Conservation (phyloP, 2,113 vertebrate species). For the Mirounga angustirostris region DNA sequence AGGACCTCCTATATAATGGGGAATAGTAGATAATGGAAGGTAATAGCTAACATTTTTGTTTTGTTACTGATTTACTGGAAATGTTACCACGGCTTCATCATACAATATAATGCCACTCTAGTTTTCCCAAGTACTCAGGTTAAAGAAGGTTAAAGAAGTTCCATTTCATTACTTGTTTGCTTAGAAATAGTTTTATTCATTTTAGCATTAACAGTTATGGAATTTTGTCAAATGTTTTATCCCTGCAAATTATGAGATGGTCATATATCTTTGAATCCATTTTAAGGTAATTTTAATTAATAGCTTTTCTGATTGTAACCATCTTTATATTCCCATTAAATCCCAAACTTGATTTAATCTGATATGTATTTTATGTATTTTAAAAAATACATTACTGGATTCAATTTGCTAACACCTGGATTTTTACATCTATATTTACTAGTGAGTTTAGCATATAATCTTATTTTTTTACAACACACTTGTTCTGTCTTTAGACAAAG, state of each 20-base stretch:
- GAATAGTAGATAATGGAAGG: too few species aligned
- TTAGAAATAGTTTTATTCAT: not conserved
- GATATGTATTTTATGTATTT: not conserved
- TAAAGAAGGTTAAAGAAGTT: not conserved
- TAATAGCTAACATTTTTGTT: not conserved
- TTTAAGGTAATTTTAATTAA: not conserved
- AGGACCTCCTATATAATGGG: not conserved
- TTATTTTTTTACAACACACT: not conserved
- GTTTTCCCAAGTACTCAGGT: not conserved
- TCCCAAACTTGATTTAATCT: not conserved
- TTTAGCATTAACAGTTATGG: not conserved
- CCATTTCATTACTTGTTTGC: not conserved
- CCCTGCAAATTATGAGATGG: not conserved
- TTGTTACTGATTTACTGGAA: slow-evolving; percentile 20
- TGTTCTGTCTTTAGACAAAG: not conserved
- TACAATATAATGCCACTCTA: not conserved
- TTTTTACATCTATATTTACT: not conserved
- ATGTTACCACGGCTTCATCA: not conserved
- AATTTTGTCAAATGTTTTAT: slow-evolving; percentile 4
- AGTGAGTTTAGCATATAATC: not conserved
- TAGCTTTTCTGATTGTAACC: not conserved
- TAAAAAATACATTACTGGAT: not conserved
- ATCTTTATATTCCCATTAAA: not conserved
- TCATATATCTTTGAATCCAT: not conserved
- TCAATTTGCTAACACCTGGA: not conserved